phyloP scores from a whole-genome alignment of 2,888 invertebrate species.

The Cephus sareptanus region DNA sequence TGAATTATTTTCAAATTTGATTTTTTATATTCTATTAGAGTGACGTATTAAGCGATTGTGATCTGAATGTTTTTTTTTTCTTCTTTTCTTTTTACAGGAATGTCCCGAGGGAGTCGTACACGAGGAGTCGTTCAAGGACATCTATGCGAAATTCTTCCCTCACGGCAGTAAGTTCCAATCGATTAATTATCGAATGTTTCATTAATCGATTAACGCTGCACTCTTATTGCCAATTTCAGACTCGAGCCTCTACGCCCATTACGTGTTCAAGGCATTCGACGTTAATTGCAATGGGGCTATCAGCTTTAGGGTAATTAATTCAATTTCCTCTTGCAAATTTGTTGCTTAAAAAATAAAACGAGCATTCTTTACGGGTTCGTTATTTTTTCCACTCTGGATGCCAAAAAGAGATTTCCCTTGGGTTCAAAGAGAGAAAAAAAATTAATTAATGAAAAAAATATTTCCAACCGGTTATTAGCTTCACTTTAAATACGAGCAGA shows the following conservation, averaged over 20 bases:
- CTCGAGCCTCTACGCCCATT: constrained; percentile 95
- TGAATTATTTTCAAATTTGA: no score
- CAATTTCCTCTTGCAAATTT: no score
- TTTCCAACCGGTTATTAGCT: no score
- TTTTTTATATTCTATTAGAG: no score
- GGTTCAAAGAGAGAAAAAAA: no score
- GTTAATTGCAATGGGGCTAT: constrained; percentile 97
- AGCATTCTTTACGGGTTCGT: no score
- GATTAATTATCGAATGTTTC: constrained; percentile 9
- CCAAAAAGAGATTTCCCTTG: no score
- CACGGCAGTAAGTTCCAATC: constrained; percentile 90
- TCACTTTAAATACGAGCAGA: no score
- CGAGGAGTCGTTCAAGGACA: constrained; percentile 97
- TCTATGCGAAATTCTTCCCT: constrained; percentile 98
- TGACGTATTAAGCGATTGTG: neutral
- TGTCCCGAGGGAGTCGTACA: constrained; percentile 97
- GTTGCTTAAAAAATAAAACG: no score
- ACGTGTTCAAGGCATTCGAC: constrained; percentile 98
- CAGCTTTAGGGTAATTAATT: constrained; percentile 91
- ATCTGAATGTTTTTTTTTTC: constrained; percentile 14
- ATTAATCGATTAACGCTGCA: neutral
- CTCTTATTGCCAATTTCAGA: constrained; percentile 71
- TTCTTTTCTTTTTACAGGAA: constrained; percentile 76
- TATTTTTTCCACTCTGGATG: no score
- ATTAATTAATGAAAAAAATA: no score